Evolutionary conservation across 1,140 invertebrate genomes (phyloP).

Genomic region (Lasioglossum albipes): DNA sequence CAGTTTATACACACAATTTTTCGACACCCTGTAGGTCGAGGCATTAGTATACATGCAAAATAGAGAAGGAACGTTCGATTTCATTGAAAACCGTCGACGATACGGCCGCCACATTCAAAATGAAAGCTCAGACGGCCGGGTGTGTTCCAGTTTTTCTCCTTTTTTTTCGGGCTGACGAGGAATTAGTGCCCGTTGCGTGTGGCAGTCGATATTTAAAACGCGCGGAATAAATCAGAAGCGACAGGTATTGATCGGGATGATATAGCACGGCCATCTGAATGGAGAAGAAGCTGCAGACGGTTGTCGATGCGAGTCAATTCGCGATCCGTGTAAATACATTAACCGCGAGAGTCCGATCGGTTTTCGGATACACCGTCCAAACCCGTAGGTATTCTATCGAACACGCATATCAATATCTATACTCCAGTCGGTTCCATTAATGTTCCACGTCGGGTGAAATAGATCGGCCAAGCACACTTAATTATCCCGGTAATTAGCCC

Average conservation of each 20-base stretch:
- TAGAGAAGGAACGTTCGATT: not conserved
- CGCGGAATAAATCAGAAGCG: conserved; percentile 14
- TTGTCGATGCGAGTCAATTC: not conserved
- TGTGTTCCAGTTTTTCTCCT: not conserved
- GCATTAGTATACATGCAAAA: not conserved
- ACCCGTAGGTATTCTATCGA: not conserved
- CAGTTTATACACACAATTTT: too few species aligned
- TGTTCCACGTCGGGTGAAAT: not conserved
- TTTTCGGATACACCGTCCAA: not conserved
- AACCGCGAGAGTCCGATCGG: not conserved
- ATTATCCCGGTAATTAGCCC: conserved; percentile 22
- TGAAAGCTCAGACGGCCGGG: too few species aligned
- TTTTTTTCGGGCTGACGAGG: not conserved
- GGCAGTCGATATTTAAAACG: conserved; percentile 2
- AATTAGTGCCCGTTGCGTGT: conserved; percentile 5
- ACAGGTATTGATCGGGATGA: conserved; percentile 21
- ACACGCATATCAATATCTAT: not conserved
- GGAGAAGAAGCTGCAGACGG: not conserved
- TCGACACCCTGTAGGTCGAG: too few species aligned
- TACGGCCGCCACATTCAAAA: not conserved
- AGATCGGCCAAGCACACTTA: not conserved
- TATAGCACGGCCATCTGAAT: not conserved
- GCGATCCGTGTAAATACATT: not conserved
- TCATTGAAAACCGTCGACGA: not conserved
- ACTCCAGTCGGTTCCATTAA: not conserved